Base-by-base conservation (phyloP, 2,888 invertebrate genomes). In the Hypomecis punctinalis region DNA sequence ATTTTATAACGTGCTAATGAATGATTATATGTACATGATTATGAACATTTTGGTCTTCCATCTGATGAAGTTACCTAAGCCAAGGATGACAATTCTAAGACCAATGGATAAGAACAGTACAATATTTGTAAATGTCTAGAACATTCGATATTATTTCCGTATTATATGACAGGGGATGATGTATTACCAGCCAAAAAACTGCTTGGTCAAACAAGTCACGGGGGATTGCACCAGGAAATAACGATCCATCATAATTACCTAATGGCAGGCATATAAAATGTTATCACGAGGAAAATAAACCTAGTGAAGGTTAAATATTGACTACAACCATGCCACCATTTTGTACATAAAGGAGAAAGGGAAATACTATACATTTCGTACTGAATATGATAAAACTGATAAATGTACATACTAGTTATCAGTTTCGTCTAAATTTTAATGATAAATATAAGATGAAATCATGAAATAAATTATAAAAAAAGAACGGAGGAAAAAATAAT, bases 211-310 rank as follows among this genome's bases (percentile, higher is more conserved):
- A 54, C 37, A 45, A 36, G 13, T 45, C 10, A 36, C 10, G 13
- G 35, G 10, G n/a, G 48, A 33, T 40, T 40, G 13, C 40, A 55
- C 46, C n/a, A 59, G 49, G 48, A 60, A 60, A 43, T 67, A 54
- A 51, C 63, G 46, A 43, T 63, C 36, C 49, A 60, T 68, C 51
- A 52, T 60, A 53, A 60, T 61, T 37, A 39, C 63, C 67, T 60
- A 56, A 51, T 47, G 46, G 47, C 23, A 37, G 13, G 10, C n/a
- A 33, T 47, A 33, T 40, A 47, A 23, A 56, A 56, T 39, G 35
- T 39, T 13, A 56, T 46, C 37, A 39, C 46, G 8, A 56, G 39
- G 40, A 56, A 39, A 56, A 56, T 56, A 47, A 39, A 45, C 36
- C 5, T 11, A 43, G 45, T 54, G 54, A 54, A 54, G 54, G 54